A percentile compares a stretch with the other conserved stretches of the same genome.
Conservation (phyloP, 1,140 invertebrate species). For the Bombus consobrinus region DNA sequence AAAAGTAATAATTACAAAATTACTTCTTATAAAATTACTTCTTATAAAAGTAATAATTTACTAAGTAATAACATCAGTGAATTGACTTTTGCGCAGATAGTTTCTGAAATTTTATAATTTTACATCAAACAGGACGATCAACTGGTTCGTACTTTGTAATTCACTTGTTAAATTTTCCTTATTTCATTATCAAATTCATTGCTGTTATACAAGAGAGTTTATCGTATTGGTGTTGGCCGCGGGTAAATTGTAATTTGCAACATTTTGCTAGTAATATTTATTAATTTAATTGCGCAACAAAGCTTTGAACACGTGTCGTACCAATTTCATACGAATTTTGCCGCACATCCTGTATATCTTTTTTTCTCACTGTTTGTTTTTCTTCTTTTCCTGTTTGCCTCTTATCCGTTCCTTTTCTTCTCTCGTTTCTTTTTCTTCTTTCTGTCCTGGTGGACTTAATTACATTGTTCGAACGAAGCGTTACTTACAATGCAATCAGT, state of each 20-base stretch:
- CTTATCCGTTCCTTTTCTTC: not conserved
- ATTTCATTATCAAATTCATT: not conserved
- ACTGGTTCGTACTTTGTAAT: not conserved
- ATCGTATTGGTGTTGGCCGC: not conserved
- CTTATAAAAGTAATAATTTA: not conserved
- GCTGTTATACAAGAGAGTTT: not conserved
- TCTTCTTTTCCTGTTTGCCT: too few relatives aligned
- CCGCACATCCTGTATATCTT: not conserved
- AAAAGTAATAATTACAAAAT: not conserved
- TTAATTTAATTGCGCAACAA: not conserved
- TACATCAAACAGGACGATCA: too few relatives aligned
- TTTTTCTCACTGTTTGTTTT: not conserved
- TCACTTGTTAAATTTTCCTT: not conserved
- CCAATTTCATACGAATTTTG: not conserved
- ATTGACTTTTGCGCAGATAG: too few relatives aligned
- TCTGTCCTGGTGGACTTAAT: slow-evolving; percentile 30
- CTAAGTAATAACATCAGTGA: too few relatives aligned
- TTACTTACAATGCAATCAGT: slow-evolving; percentile 56
- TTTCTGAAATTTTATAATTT: too few relatives aligned
- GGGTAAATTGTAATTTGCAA: not conserved
- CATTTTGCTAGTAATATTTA: not conserved
- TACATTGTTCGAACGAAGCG: slow-evolving; percentile 22
- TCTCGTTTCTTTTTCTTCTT: not conserved
- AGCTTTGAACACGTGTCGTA: not conserved
- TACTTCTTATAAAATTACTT: too few relatives aligned